These are phyloP conservation scores for Ondatra zibethicus DNA, from an alignment of 2,113 vertebrate species.

Conservation along the genomic window DNA sequence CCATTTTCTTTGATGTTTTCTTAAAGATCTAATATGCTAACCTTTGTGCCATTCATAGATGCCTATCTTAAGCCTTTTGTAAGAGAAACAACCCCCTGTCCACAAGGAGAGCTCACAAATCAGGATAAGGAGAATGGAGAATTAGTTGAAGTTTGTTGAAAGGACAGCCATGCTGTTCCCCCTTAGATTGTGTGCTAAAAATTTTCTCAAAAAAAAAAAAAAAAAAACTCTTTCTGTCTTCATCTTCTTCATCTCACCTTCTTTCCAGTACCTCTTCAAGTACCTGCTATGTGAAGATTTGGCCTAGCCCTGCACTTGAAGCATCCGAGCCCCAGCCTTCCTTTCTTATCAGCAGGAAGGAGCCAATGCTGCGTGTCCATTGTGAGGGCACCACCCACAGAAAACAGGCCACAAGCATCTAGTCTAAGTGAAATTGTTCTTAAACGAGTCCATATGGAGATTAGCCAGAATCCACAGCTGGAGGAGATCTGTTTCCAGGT, in stretches of 20 bases:
- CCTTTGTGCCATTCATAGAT: neutral
- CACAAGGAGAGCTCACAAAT: neutral
- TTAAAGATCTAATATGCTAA: neutral
- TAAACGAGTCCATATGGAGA: constrained; percentile 63
- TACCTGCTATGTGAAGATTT: neutral
- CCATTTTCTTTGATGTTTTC: neutral
- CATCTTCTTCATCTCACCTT: neutral
- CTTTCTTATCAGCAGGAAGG: neutral
- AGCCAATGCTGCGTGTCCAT: neutral
- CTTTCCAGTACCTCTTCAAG: neutral
- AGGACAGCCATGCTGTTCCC: neutral
- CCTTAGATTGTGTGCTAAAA: neutral
- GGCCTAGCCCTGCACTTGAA: neutral
- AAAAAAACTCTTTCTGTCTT: neutral
- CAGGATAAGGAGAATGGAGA: neutral
- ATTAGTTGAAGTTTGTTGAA: neutral
- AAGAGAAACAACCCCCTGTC: neutral
- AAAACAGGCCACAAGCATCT: constrained; percentile 4
- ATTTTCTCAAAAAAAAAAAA: neutral
- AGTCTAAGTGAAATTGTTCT: constrained; percentile 51
- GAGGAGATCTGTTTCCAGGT: constrained; percentile 70
- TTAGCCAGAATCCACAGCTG: constrained; percentile 66
- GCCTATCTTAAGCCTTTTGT: neutral
- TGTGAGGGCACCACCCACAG: neutral
- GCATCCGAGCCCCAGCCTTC: neutral